Evolutionary conservation across 2,888 invertebrate genomes (phyloP).

Genomic region (Operophtera brumata): DNA sequence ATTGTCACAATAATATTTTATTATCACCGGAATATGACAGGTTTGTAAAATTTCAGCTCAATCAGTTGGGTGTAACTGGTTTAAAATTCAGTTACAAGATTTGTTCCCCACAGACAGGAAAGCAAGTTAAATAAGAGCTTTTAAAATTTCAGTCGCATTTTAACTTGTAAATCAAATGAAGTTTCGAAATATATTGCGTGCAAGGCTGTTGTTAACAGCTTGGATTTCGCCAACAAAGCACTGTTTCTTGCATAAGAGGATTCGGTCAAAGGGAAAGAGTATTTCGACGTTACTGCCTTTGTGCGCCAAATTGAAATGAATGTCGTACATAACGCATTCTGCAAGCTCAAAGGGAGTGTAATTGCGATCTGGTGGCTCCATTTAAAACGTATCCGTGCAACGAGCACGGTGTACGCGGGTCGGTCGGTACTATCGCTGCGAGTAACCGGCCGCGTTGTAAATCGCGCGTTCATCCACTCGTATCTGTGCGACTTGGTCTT

Average conservation of each 20-base stretch:
- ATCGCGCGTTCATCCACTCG: constrained; percentile 70
- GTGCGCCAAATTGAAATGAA: constrained; percentile 75
- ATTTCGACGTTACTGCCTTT: constrained; percentile 67
- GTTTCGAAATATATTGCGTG: constrained; percentile 13
- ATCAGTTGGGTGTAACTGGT: too few relatives aligned
- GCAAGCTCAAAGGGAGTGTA: constrained; percentile 75
- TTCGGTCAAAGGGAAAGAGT: constrained; percentile 71
- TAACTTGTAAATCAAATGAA: constrained; percentile 17
- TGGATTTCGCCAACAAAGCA: constrained; percentile 62
- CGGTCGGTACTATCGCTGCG: constrained; percentile 33
- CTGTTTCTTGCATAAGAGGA: constrained; percentile 64
- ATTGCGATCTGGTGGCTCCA: constrained; percentile 74
- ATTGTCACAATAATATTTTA: too few relatives aligned
- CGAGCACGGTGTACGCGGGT: constrained; percentile 22
- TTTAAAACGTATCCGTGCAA: constrained; percentile 75
- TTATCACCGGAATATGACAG: too few relatives aligned
- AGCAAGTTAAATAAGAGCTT: too few relatives aligned
- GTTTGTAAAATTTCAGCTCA: too few relatives aligned
- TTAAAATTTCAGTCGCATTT: constrained; percentile 7
- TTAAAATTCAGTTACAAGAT: too few relatives aligned
- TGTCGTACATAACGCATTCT: constrained; percentile 75
- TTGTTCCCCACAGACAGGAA: too few relatives aligned
- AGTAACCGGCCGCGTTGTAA: constrained; percentile 50
- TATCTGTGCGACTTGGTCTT: constrained; percentile 69
- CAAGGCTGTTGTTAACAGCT: constrained; percentile 47